These are phyloP conservation scores for Lagocephalus sceleratus DNA, from an alignment of 2,797 vertebrate genomes.

Conservation along the genomic window DNA sequence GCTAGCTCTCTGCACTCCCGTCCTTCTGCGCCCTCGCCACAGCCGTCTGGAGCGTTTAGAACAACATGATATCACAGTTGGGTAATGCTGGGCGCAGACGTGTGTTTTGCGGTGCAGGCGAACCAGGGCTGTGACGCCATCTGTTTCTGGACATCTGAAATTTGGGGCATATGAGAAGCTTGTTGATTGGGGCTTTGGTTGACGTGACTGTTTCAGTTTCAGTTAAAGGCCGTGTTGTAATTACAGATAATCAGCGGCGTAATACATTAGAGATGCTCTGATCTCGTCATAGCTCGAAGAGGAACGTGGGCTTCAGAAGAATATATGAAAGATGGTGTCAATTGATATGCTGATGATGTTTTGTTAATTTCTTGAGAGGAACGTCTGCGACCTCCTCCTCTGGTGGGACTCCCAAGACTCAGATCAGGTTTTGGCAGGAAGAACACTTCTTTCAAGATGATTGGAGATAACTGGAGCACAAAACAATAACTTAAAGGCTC, in stretches of 20 bases:
- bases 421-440: no score
- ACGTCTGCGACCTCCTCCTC: no score
- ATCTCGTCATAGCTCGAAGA: conserved; percentile 34
- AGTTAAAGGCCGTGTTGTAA: conserved; percentile 38
- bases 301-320: neutral
- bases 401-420: no score
- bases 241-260: conserved; percentile 53
- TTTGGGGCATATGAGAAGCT: conserved; percentile 39
- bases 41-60: conserved; percentile 56
- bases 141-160: conserved; percentile 36
- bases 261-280: conserved; percentile 28
- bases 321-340: no score
- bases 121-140: conserved; percentile 33
- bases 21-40: conserved; percentile 31
- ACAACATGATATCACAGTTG: conserved; percentile 57
- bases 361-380: no score
- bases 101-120: conserved; percentile 48
- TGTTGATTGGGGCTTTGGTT: conserved; percentile 50
- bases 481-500: no score
- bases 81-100: conserved; percentile 42
- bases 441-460: no score
- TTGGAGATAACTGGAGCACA: no score
- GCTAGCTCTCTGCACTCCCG: conserved; percentile 5
- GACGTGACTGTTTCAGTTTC: conserved; percentile 34
- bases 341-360: no score